Evolutionary conservation across 35 echinoderm and acorn worm species (phyloP), one percentile per base, ranked within the genome.

Genomic region (Amphiura filiformis): DNA sequence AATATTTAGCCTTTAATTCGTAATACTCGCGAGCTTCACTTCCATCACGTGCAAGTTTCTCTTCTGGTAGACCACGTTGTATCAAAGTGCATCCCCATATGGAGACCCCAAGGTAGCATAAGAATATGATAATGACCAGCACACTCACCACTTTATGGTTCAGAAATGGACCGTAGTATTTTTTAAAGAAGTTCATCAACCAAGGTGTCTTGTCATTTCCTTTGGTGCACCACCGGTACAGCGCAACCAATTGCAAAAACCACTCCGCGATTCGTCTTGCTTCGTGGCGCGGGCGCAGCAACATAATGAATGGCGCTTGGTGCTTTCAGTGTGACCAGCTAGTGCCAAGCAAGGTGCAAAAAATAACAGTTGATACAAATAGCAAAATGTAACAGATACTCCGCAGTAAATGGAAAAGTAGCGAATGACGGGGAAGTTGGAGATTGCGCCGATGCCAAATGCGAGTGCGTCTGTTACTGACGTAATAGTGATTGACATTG

Each of bases 401-500:
- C 94, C 94, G 18, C 86, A 87, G 44, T 92, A 96, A 49, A 96
- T 89, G 70, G 90, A 96, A 34, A 92, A 92, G 20, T 85, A 84
- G 13, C 94, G 75, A 40, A 96, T 84, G 22, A 86, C 90, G 13
- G 87, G 90, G 13, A 96, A 84, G 33, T 87, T 84, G 39, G 82
- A 89, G 32, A 83, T 86, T 13, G 87, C 87, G 5, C 90, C 90
- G 23, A 92, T 87, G 17, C 85, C 37, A 77, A 92, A 96, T 7
- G 90, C 90, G 34, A 92, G 76, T 15, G 90, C 64, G 77, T 92
- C 87, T 1, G 94, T 89, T 5, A 96, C 39, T 40, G 86, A 89
- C 1, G 94, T 92, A n/a, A 96, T 96, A 32, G 94, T 89, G 39
- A 96, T 96, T 0, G 94, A 96, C 22, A 96, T 86, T 20, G 88